A percentile compares a stretch with the other conserved stretches of the same genome.
phyloP scores from a whole-genome alignment of 2,797 vertebrate species.

The Potorous gilbertii region DNA sequence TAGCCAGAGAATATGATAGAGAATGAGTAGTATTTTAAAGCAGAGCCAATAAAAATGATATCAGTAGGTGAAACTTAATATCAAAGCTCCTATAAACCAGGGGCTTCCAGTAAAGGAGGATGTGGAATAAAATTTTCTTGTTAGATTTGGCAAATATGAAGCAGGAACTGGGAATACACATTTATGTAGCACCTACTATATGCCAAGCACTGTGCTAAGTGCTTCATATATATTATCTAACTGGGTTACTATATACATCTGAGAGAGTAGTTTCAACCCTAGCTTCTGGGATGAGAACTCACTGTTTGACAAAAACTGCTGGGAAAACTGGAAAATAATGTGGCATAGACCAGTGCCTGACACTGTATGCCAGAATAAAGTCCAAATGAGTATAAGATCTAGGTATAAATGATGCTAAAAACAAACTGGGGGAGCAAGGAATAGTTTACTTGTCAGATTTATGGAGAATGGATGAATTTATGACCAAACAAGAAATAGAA shows the following conservation, averaged over 20 bases:
- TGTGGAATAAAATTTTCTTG: not conserved
- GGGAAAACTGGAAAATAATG: too few species aligned
- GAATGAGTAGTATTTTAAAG: not conserved
- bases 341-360: too few species aligned
- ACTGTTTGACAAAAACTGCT: too few species aligned
- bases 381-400: too few species aligned
- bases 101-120: not conserved
- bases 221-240: not conserved
- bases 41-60: not conserved
- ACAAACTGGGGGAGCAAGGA: too few species aligned
- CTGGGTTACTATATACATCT: not conserved
- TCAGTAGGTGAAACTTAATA: not conserved
- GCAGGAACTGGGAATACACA: not conserved
- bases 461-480: too few species aligned
- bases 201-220: slow-evolving; percentile 1
- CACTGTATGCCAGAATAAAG: too few species aligned
- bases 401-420: too few species aligned
- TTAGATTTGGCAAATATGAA: not conserved
- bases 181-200: slow-evolving; percentile 7
- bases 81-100: not conserved
- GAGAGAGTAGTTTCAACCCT: not conserved
- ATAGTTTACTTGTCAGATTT: too few species aligned
- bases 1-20: not conserved
- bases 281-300: too few species aligned
- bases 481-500: too few species aligned